These are phyloP conservation scores for Nothoprocta perdicaria DNA, from an alignment of 2,113 vertebrate species.

Conservation along the genomic window DNA sequence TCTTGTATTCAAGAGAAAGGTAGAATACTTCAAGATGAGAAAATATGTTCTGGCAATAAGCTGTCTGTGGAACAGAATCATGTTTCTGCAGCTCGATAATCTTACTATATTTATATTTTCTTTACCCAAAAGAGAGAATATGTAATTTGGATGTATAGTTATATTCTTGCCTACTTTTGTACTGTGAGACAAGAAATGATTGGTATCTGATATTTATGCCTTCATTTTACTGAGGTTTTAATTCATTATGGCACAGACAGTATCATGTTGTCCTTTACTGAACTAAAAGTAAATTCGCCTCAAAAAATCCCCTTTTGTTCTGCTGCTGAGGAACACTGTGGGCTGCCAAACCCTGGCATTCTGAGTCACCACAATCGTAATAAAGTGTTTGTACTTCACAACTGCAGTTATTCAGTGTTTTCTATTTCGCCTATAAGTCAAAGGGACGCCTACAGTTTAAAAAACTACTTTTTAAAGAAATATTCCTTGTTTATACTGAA, in stretches of 20 bases:
- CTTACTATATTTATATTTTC: neutral
- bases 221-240: slow-evolving; percentile 39
- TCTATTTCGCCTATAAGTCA: slow-evolving; percentile 56
- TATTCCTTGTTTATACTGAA: neutral
- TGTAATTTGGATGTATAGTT: neutral
- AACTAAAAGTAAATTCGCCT: slow-evolving; percentile 57
- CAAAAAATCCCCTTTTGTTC: slow-evolving; percentile 68
- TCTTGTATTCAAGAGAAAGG: neutral
- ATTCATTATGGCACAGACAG: slow-evolving; percentile 53
- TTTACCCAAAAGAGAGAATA: neutral
- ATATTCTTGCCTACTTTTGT: neutral
- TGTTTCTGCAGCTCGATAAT: neutral
- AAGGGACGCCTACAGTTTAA: slow-evolving; percentile 34
- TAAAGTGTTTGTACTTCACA: slow-evolving; percentile 48
- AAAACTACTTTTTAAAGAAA: slow-evolving; percentile 45
- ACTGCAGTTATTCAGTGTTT: slow-evolving; percentile 42
- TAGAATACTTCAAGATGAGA: neutral
- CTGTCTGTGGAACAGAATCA: neutral
- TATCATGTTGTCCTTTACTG: slow-evolving; percentile 66
- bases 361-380: slow-evolving; percentile 68
- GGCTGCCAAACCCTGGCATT: slow-evolving; percentile 66
- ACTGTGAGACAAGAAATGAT: neutral
- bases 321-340: slow-evolving; percentile 64
- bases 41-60: neutral
- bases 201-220: neutral